Evolutionary conservation across 2,113 vertebrate genomes (phyloP).

Genomic region (Bucco capensis): DNA sequence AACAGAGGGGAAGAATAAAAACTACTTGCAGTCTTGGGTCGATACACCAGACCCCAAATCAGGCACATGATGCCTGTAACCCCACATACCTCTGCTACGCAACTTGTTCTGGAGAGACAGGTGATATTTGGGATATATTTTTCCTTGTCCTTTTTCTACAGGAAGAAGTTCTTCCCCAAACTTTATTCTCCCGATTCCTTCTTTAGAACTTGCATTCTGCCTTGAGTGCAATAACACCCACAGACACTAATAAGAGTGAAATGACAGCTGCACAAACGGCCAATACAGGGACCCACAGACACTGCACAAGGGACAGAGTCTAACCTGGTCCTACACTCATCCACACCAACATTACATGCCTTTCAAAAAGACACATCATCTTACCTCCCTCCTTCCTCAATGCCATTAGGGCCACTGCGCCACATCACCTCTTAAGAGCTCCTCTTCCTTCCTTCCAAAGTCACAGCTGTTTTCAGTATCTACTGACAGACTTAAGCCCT

Average conservation of each 20-base stretch:
- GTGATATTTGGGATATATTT: neutral
- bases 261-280: accelerated
- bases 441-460: neutral
- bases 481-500: neutral
- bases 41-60: neutral
- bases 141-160: neutral
- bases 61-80: accelerated
- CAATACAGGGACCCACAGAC: neutral
- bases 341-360: accelerated
- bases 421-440: neutral
- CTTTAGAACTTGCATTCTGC: neutral
- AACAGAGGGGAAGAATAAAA: neutral
- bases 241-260: neutral
- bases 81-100: accelerated
- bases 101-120: neutral
- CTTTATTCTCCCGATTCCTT: neutral
- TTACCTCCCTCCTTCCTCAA: neutral
- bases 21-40: neutral
- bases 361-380: accelerated
- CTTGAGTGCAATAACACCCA: neutral
- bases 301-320: too few species aligned
- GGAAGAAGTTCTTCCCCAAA: neutral
- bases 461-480: neutral
- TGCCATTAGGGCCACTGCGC: neutral
- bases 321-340: accelerated